Evolutionary conservation across 2,797 vertebrate genomes (phyloP), one percentile per base, ranked within the genome.

Genomic region (Scyliorhinus canicula): DNA sequence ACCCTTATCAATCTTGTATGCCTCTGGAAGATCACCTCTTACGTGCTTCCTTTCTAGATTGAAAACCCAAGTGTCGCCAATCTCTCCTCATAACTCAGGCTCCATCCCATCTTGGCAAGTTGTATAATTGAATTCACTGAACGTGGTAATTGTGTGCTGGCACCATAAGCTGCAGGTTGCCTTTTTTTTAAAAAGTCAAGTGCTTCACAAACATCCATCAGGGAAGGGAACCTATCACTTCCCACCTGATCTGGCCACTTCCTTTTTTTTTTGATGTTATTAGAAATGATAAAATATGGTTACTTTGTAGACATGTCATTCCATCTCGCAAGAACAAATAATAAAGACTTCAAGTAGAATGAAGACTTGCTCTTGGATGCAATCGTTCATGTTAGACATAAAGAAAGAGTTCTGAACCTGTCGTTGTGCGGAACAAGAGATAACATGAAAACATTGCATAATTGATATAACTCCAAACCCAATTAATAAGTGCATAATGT

Each of bases 51-150:
- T 44, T 65, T 24, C 63, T 9, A 65, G 57, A 65, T 91, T 91
- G 88, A 91, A 65, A 40, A 91, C 88, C n/a, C 86, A 90, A 90
- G 86, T 90, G 35, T 60, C 19, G n/a, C 86, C 86, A 90, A 55
- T 57, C 86, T 63, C 40, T 91, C 7, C 60, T 90, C 55, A 63
- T 60, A 60, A 60, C 57, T 90, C 86, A 60, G 57, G 86, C 35
- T 57, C 86, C 35, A 65, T 91, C 60, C 60, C 40, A 14, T 40
- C 88, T 44, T 63, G 60, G 35, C 55, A n/a, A 60, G 55, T 65
- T n/a, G 11, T 63, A 65, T 91, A 91, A 91, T 44, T 91, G 88
- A 91, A 91, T 44, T n/a, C 47, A 91, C 57, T 44, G 57, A 65
- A 40, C 21, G 11, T 91, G n/a, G 60, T 63, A 91, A 91, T 91